Base-by-base conservation (phyloP, 2,113 vertebrate genomes). In the Bos taurus region DNA sequence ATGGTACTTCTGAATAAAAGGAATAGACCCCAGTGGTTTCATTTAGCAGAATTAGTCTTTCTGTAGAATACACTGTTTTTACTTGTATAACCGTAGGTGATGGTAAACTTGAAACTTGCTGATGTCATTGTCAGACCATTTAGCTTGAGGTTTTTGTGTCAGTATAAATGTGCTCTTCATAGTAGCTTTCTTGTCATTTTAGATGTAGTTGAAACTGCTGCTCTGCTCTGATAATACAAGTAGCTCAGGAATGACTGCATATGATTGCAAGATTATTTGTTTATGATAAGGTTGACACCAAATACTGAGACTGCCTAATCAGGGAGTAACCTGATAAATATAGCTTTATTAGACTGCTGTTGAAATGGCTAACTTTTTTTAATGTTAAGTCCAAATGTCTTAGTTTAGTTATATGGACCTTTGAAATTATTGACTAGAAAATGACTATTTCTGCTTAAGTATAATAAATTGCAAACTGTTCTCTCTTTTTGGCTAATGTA, bases 81-180 rank as follows among this genome's bases (percentile, higher is more conserved):
- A 94, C 81, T 97, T 95, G 96, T 83, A 78, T 97, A 86, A 83
- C 40, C 9, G 91, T 96, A 81, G 97, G 28, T 82, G 88, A 59
- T 90, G 40, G 80, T 97, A 74, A 95, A 95, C 81, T 92, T 93
- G 95, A 97, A 97, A 92, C 89, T 96, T 88, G 36, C 40, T 96
- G 67, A 57, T 87, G 62, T 97, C 92, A 88, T 40, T 95, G 85
- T 97, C 43, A 94, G 74, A 52, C 50, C 59, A 83, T 95, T 95
- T 95, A 90, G 77, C 82, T 96, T 96, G 85, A 89, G 74, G 85
- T 94, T 97, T 97, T 54, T 92, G 10, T 93, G 86, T 95, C 78
- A 81, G 16, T 80, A 19, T 87, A 80, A 67, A 80, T 89, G 77
- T 92, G 33, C 52, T 95, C 56, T 96, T 82, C 83, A 84, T 89